phyloP scores from a whole-genome alignment of 2,888 invertebrate genomes.

The Autographa pulchrina region DNA sequence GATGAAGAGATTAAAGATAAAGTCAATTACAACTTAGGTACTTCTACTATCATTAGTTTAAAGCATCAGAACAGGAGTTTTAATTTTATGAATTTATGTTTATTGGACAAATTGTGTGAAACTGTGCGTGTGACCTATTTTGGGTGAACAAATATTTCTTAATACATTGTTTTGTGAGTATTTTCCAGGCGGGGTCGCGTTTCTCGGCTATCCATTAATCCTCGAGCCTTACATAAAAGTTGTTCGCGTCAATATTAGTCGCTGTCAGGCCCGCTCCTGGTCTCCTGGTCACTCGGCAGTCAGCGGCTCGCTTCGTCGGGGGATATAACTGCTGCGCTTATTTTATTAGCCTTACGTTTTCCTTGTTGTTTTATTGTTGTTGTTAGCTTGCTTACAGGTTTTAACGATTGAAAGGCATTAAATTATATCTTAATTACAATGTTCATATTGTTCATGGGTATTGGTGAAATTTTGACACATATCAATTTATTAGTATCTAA shows the following conservation, averaged over 20 bases:
- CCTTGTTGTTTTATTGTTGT: background rate
- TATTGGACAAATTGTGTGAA: background rate
- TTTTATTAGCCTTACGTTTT: background rate
- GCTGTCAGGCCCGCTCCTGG: background rate
- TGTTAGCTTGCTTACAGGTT: background rate
- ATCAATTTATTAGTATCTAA: background rate
- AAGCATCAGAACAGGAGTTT: no score
- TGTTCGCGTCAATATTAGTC: constrained; percentile 6
- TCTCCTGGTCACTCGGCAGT: background rate
- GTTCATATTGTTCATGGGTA: background rate
- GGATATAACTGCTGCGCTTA: background rate
- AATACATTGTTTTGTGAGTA: background rate
- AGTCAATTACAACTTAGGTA: background rate
- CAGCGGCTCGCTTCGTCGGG: background rate
- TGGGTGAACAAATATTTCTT: background rate
- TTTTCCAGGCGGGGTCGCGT: background rate
- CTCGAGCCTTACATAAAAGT: constrained; percentile 1
- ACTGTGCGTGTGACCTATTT: background rate
- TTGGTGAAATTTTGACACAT: background rate
- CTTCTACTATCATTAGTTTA: no score
- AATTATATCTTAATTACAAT: background rate
- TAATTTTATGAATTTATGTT: no score
- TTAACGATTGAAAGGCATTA: background rate
- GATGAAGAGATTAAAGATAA: background rate
- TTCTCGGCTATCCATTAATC: constrained; percentile 7